Conservation (phyloP, 2,888 invertebrate genomes). For the Lamellibrachia satsuma region DNA sequence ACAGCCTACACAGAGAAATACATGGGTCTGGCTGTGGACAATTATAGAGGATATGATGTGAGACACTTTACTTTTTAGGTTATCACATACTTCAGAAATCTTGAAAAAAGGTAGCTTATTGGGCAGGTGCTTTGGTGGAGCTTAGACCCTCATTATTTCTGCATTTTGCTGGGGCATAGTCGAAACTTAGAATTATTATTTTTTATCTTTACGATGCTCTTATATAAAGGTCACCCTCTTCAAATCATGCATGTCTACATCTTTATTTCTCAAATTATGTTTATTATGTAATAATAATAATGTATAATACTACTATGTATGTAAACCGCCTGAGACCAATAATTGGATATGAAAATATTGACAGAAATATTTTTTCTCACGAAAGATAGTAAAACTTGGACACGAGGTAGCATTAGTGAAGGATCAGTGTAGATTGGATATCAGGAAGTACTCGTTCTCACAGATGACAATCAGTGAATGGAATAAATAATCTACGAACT, state of each 20-base stretch:
- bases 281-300: neutral
- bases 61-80: conserved; percentile 28
- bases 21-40: conserved; percentile 90
- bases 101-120: neutral
- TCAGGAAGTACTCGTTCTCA: too few relatives aligned
- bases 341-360: too few relatives aligned
- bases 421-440: too few relatives aligned
- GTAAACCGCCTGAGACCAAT: too few relatives aligned
- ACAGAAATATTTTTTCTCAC: too few relatives aligned
- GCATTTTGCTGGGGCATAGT: neutral
- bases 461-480: too few relatives aligned
- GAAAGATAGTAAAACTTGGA: too few relatives aligned
- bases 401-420: too few relatives aligned
- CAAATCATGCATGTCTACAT: neutral
- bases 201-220: too few relatives aligned
- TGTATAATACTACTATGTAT: too few relatives aligned
- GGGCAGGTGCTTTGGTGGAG: neutral
- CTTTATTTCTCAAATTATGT: neutral
- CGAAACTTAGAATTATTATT: too few relatives aligned
- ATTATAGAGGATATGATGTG: conserved; percentile 89
- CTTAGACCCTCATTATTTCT: neutral
- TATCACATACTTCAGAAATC: conserved; percentile 20
- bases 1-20: conserved; percentile 94
- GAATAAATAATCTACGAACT: too few relatives aligned
- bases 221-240: neutral